These are phyloP conservation scores for Python bivittatus DNA, from an alignment of 2,113 vertebrate species.

Conservation along the genomic window DNA sequence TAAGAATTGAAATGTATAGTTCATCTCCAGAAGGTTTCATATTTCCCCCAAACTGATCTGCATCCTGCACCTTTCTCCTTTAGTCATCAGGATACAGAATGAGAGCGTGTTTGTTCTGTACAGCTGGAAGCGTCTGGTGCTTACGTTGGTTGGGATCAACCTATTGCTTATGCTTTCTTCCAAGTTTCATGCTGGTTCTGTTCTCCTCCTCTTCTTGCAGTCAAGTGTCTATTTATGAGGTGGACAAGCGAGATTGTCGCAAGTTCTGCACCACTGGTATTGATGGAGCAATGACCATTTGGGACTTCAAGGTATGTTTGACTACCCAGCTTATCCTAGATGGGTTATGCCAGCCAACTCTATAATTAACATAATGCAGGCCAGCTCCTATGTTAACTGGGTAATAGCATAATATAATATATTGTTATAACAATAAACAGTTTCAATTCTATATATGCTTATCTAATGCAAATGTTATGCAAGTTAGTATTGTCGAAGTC, in stretches of 20 bases:
- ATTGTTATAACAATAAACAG: no score
- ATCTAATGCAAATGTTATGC: no score
- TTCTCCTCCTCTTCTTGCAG: constrained; percentile 66
- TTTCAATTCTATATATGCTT: no score
- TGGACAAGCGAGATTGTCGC: constrained; percentile 97
- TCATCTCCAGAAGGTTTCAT: not conserved
- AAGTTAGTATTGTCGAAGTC: not conserved
- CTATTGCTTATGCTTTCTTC: not conserved
- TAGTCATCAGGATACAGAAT: not conserved
- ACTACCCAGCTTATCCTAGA: not conserved
- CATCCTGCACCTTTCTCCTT: not conserved
- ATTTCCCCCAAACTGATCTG: not conserved
- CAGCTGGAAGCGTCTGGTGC: not conserved
- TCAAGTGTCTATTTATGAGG: constrained; percentile 99
- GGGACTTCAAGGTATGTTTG: constrained; percentile 93
- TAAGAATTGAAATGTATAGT: not conserved
- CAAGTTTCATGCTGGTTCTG: constrained; percentile 29
- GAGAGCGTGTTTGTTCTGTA: not conserved
- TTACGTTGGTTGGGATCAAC: not conserved
- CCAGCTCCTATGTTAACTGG: not conserved
- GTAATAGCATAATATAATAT: not conserved
- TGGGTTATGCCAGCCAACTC: rapidly evolving
- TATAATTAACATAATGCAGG: rapidly evolving
- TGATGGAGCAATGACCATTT: constrained; percentile 98
- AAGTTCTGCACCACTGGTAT: constrained; percentile 99